Conservation (phyloP, 1,140 invertebrate species). For the Streblospio benedicti region DNA sequence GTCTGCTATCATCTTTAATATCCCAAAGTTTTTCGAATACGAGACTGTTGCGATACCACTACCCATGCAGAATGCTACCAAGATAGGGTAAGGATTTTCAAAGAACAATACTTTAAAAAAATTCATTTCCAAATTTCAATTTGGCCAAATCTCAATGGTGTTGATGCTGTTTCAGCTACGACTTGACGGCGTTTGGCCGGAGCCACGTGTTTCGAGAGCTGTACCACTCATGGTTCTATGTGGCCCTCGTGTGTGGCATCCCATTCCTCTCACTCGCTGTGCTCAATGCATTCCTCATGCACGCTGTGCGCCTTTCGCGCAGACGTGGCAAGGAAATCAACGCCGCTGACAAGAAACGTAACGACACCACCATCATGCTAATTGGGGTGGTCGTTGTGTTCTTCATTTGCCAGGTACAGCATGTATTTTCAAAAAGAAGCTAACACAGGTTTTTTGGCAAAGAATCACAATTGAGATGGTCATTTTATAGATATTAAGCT, state of each 20-base stretch:
- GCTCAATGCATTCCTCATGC: slow-evolving; percentile 42
- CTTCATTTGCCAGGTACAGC: slow-evolving; percentile 46
- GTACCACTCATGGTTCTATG: slow-evolving; percentile 42
- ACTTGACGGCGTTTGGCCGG: slow-evolving; percentile 32
- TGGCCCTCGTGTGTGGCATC: slow-evolving; percentile 40
- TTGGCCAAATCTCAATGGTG: no score
- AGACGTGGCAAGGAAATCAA: slow-evolving; percentile 32
- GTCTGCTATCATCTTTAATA: slow-evolving; percentile 32
- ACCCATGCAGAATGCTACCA: not conserved
- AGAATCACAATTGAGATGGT: no score
- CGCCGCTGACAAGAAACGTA: slow-evolving; percentile 38
- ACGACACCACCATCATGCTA: slow-evolving; percentile 46
- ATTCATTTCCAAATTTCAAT: slow-evolving; percentile 10
- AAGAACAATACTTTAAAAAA: no score
- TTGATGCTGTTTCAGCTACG: slow-evolving; percentile 15
- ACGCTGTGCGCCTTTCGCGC: slow-evolving; percentile 38
- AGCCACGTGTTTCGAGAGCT: slow-evolving; percentile 33
- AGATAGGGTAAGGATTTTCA: no score
- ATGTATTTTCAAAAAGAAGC: no score
- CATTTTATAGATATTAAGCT: no score
- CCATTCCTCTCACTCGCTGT: slow-evolving; percentile 41
- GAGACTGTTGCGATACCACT: slow-evolving; percentile 15
- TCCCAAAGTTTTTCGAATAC: slow-evolving; percentile 45
- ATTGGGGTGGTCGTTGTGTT: slow-evolving; percentile 45
- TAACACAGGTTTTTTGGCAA: no score